Percentiles rank a stretch among this genome's conserved stretches.
Conservation (phyloP, 2,888 invertebrate genomes). For the Thymelicus sylvestris region DNA sequence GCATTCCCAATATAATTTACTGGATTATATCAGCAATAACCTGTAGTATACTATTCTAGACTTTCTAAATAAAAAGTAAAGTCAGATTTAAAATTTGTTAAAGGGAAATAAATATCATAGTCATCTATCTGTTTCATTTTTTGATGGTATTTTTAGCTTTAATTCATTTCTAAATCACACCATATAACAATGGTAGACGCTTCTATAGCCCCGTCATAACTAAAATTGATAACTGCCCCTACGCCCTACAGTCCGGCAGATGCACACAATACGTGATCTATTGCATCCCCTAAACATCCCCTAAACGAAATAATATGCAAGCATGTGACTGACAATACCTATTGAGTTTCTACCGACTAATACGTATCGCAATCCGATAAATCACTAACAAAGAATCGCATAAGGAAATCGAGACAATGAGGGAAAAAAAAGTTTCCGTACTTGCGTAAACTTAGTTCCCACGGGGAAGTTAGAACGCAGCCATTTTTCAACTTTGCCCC, state of each 20-base stretch:
- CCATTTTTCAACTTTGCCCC: slow-evolving; percentile 37
- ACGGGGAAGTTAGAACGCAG: slow-evolving; percentile 54
- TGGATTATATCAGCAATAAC: no score
- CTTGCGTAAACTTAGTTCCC: slow-evolving; percentile 74
- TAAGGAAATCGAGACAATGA: slow-evolving; percentile 57
- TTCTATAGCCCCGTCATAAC: not conserved
- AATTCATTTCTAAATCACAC: not conserved
- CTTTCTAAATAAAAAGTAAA: no score
- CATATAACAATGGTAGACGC: no score
- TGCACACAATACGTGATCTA: slow-evolving; percentile 16
- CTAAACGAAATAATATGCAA: slow-evolving; percentile 27
- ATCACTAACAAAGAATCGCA: slow-evolving; percentile 57
- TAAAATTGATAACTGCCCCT: not conserved
- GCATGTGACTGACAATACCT: slow-evolving; percentile 41
- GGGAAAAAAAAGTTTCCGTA: slow-evolving; percentile 69
- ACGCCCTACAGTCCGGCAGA: not conserved
- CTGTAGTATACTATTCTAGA: no score
- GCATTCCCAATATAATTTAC: no score
- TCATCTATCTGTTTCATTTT: no score
- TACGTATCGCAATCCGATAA: slow-evolving; percentile 51
- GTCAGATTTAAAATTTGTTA: no score
- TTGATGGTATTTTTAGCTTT: no score
- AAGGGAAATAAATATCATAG: no score
- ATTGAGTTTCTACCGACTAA: slow-evolving; percentile 40
- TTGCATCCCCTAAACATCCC: slow-evolving; percentile 20